phyloP scores from a whole-genome alignment of 1,140 invertebrate species.

The Caenorhabditis latens region DNA sequence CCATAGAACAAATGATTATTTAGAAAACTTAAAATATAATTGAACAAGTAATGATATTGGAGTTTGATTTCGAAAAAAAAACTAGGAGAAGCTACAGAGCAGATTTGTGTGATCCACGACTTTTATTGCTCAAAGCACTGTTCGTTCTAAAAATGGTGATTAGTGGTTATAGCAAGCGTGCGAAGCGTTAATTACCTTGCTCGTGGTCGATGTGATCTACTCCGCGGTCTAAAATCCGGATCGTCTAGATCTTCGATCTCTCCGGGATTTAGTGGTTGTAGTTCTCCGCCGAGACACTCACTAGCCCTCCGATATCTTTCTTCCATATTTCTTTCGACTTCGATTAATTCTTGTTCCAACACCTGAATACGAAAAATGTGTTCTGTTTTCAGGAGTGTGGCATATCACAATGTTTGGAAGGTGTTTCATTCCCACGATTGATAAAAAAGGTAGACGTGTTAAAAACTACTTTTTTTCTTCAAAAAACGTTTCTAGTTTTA shows the following conservation, averaged over 20 bases:
- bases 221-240: constrained; percentile 38
- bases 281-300: constrained; percentile 52
- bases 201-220: constrained; percentile 39
- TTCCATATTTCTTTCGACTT: constrained; percentile 44
- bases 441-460: too few species aligned
- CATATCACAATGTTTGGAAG: too few species aligned
- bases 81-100: constrained; percentile 15
- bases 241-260: constrained; percentile 43
- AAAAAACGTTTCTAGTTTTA: too few species aligned
- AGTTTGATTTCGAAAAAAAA: background rate
- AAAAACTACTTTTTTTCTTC: too few species aligned
- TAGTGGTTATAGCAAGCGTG: background rate
- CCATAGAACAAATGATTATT: constrained; percentile 1
- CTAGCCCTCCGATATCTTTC: constrained; percentile 50
- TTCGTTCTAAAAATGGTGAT: constrained; percentile 19
- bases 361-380: background rate
- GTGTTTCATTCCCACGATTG: too few species aligned
- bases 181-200: background rate
- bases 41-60: background rate
- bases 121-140: constrained; percentile 50
- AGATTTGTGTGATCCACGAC: constrained; percentile 47
- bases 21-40: background rate
- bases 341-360: constrained; percentile 50
- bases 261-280: constrained; percentile 40
- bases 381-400: too few species aligned